phyloP scores from a whole-genome alignment of 64 coral and sea anemone genomes.

The Montipora sp. region DNA sequence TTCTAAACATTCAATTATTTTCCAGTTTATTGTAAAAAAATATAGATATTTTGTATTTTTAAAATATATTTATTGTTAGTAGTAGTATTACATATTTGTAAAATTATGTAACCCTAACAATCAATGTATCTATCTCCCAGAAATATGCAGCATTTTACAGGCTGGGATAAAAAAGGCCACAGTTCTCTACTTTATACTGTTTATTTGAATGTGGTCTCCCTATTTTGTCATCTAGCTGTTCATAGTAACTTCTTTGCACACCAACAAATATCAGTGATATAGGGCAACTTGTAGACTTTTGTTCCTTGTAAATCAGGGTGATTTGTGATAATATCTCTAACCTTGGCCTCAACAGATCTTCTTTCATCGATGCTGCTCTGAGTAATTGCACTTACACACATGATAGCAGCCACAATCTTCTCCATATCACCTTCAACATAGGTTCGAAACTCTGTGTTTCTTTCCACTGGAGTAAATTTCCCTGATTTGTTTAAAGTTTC shows the following conservation, averaged over 20 bases:
- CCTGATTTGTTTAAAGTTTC: slow-evolving; percentile 50
- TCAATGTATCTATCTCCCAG: no score
- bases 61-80: no score
- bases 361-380: slow-evolving; percentile 65
- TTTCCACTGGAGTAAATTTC: slow-evolving; percentile 67
- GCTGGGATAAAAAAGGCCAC: no score
- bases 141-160: no score
- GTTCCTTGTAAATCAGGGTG: slow-evolving; percentile 71
- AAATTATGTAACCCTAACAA: no score
- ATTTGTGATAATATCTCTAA: slow-evolving; percentile 41
- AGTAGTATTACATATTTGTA: no score
- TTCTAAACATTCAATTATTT: no score
- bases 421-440: slow-evolving; percentile 56
- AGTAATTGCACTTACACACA: slow-evolving; percentile 67
- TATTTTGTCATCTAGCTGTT: no score
- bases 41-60: no score
- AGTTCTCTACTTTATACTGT: no score
- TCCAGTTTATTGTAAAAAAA: no score
- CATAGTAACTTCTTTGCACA: slow-evolving; percentile 39
- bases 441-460: slow-evolving; percentile 17
- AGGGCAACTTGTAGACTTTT: slow-evolving; percentile 51
- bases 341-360: slow-evolving; percentile 13
- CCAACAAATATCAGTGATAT: slow-evolving; percentile 63
- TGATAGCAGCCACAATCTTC: slow-evolving; percentile 40
- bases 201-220: no score